A percentile compares a stretch with the other conserved stretches of the same genome.
Conservation (phyloP, 2,797 vertebrate genomes). For the Pangasius larnaudii region DNA sequence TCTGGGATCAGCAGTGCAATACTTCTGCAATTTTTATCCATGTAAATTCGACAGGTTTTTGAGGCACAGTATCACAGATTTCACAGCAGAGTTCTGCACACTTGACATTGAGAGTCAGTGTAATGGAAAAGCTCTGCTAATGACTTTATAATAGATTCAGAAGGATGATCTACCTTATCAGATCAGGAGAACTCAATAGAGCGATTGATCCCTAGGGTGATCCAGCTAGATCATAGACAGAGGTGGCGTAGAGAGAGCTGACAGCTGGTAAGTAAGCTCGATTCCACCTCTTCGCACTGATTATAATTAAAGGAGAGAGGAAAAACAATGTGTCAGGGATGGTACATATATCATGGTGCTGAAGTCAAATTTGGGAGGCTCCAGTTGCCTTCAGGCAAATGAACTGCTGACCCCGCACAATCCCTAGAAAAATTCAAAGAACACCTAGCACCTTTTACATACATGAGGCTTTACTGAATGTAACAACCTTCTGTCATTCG, state of each 20-base stretch:
- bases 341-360: background rate
- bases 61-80: background rate
- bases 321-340: background rate
- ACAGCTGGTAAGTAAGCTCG: background rate
- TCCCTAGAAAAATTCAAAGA: background rate
- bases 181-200: slow-evolving; percentile 16
- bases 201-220: background rate
- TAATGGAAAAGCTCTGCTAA: slow-evolving; percentile 1
- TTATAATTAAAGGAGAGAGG: background rate
- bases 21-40: background rate
- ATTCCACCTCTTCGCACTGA: background rate
- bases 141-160: slow-evolving; percentile 23
- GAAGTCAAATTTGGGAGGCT: background rate
- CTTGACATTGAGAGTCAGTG: background rate
- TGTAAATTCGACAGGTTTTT: background rate
- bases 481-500: background rate
- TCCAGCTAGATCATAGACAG: background rate
- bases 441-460: background rate
- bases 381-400: background rate
- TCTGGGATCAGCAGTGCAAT: background rate
- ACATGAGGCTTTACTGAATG: background rate
- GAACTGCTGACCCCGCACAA: background rate
- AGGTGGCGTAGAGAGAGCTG: background rate
- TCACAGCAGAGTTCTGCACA: background rate
- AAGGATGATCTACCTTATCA: slow-evolving; percentile 9